Conservation (phyloP, 2,888 invertebrate species). For the Serrognathus titanus region DNA sequence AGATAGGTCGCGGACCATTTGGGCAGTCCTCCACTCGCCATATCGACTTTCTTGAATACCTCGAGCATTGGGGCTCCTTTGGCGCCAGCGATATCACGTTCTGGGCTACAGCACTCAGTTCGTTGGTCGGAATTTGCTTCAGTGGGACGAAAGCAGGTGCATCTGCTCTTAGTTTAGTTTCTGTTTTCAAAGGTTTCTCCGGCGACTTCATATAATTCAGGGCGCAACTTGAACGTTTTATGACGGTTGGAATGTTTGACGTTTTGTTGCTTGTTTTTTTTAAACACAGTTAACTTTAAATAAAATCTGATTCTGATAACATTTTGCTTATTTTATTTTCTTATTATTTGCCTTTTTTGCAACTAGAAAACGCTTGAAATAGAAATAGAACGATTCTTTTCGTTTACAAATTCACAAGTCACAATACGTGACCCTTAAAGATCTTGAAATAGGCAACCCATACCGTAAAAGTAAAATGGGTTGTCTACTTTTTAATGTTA, state of each 20-base stretch:
- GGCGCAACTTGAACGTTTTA: background rate
- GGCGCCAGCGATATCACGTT: conserved; percentile 14
- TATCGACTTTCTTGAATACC: conserved; percentile 34
- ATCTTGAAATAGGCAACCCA: no score
- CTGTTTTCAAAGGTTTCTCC: conserved; percentile 18
- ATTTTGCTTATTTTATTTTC: no score
- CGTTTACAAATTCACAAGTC: no score
- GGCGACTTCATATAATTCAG: conserved; percentile 10
- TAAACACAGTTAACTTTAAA: background rate
- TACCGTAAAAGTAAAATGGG: no score
- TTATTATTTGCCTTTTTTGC: no score
- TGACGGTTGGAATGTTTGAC: conserved; percentile 3
- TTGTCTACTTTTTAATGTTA: no score
- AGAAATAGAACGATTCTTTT: no score
- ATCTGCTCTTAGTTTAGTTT: conserved; percentile 34
- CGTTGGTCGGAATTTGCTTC: conserved; percentile 22
- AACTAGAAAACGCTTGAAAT: no score
- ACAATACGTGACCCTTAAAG: no score
- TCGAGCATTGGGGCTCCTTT: conserved; percentile 33
- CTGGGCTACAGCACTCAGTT: background rate
- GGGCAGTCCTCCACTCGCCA: conserved; percentile 20
- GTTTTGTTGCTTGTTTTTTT: background rate
- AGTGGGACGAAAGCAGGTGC: conserved; percentile 35
- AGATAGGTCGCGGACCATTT: conserved; percentile 29
- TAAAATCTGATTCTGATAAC: no score